A percentile compares a stretch with the other conserved stretches of the same genome.
These are phyloP conservation scores for human (Homo sapiens) DNA, from an alignment of 2,113 vertebrate species.

Conservation along the genomic window GRCh38 chr17:31572001-31572500, in stretches of 20 bases:
- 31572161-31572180: not conserved
- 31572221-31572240: not conserved
- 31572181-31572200: not conserved
- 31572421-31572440: too few species aligned
- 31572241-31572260: slow-evolving; percentile 1
- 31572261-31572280: not conserved
- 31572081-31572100: not conserved
- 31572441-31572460: not conserved
- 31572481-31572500: not conserved
- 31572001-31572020: slow-evolving; percentile 32
- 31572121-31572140: not conserved
- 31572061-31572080: slow-evolving; percentile 25
- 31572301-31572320: not conserved
- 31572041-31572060: not conserved
- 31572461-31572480: not conserved
- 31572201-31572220: not conserved
- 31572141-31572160: not conserved
- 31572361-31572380: not conserved
- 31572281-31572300: not conserved
- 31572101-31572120: not conserved
- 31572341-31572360: not conserved
- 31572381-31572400: not conserved
- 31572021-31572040: not conserved
- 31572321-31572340: not conserved
- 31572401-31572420: too few species aligned